Percentiles rank a stretch among this genome's conserved stretches.
These are phyloP conservation scores for Epinotia nisella DNA, from an alignment of 2,888 invertebrate genomes.

Conservation along the genomic window DNA sequence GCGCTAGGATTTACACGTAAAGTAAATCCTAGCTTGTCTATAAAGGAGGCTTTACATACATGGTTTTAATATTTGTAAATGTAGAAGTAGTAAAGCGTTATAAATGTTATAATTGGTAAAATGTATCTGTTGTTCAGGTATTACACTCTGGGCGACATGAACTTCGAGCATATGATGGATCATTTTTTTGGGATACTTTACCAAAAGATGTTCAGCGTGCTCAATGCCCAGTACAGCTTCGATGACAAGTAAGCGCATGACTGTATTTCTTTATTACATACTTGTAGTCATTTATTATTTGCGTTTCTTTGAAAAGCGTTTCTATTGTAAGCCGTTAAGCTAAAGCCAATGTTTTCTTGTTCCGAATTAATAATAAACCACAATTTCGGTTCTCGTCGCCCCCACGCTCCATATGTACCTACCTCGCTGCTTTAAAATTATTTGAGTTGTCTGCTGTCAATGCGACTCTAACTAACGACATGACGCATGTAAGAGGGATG, in stretches of 20 bases:
- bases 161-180: conserved; percentile 94
- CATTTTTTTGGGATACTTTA: conserved; percentile 96
- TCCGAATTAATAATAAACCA: conserved; percentile 9
- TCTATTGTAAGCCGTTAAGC: neutral
- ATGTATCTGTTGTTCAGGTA: conserved; percentile 79
- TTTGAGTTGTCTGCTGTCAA: neutral
- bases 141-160: conserved; percentile 92
- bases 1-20: no score
- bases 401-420: neutral
- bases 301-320: neutral
- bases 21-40: neutral
- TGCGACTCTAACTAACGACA: neutral
- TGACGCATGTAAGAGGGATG: neutral
- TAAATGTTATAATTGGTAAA: neutral
- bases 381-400: conserved; percentile 1
- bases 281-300: neutral
- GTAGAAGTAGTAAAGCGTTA: neutral
- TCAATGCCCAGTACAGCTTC: conserved; percentile 96
- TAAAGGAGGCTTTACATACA: no score
- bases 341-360: neutral
- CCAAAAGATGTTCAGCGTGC: conserved; percentile 97
- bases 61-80: no score
- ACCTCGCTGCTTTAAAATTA: neutral
- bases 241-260: conserved; percentile 89
- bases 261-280: neutral